These are phyloP conservation scores for Ceratina japonica DNA, from an alignment of 1,140 invertebrate genomes.

Conservation along the genomic window DNA sequence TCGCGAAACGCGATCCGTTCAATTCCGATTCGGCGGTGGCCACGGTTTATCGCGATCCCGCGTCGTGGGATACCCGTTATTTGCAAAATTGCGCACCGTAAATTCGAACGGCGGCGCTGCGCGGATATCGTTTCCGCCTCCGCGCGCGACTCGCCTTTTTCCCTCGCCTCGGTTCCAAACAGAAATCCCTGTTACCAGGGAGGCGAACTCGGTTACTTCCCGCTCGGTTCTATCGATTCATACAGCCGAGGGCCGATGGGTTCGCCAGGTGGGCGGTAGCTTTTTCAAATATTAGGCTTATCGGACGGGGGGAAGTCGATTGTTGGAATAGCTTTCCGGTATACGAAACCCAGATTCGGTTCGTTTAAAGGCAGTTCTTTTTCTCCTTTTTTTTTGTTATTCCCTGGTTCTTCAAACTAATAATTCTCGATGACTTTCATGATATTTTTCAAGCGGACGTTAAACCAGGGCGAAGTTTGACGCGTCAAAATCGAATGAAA, in stretches of 20 bases:
- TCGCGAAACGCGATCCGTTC: slow-evolving; percentile 37
- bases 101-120: slow-evolving; percentile 4
- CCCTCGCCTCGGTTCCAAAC: not conserved
- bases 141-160: not conserved
- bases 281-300: slow-evolving; percentile 31
- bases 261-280: slow-evolving; percentile 4
- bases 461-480: no score
- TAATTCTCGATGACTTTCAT: not conserved
- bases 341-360: not conserved
- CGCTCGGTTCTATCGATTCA: slow-evolving; percentile 25
- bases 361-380: not conserved
- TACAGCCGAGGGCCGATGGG: not conserved
- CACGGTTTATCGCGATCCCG: slow-evolving; percentile 21
- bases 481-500: no score
- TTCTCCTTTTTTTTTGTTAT: not conserved
- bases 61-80: slow-evolving; percentile 1
- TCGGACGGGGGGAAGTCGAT: not conserved
- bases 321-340: not conserved
- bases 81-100: slow-evolving; percentile 21
- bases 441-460: no score
- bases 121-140: not conserved
- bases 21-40: slow-evolving; percentile 28
- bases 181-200: not conserved
- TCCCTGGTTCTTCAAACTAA: not conserved
- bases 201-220: not conserved